phyloP scores from a whole-genome alignment of 2,113 vertebrate genomes.

The Dicaeum eximium region DNA sequence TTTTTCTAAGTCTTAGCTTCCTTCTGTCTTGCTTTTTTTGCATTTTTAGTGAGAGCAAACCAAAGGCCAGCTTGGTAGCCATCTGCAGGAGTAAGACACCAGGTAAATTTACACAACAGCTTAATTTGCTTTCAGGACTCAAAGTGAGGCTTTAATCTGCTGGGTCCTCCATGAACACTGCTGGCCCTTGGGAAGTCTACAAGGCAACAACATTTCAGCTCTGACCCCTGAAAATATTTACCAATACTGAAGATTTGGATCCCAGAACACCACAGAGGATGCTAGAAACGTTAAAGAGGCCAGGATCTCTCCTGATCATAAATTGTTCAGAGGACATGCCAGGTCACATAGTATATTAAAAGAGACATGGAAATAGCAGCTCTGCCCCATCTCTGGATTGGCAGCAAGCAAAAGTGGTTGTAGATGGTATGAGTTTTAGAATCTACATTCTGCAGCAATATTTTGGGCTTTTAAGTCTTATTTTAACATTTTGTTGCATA shows the following conservation, averaged over 20 bases:
- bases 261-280: neutral
- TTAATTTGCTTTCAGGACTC: neutral
- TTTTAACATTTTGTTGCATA: neutral
- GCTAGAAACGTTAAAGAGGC: neutral
- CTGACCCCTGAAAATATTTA: neutral
- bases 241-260: neutral
- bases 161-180: neutral
- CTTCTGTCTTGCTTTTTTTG: neutral
- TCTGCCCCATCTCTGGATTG: neutral
- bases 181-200: neutral
- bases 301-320: neutral
- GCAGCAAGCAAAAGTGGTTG: neutral
- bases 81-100: neutral
- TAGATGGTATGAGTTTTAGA: rapidly evolving
- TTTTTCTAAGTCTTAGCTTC: neutral
- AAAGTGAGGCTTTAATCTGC: neutral
- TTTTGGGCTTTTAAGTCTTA: neutral
- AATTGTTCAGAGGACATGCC: neutral
- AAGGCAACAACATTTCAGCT: neutral
- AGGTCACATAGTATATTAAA: neutral
- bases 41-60: neutral
- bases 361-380: neutral
- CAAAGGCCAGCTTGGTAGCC: neutral
- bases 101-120: neutral
- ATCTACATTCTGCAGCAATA: neutral